These are phyloP conservation scores for Pachliopta kotzebuea DNA, from an alignment of 2,888 invertebrate species.

Conservation along the genomic window DNA sequence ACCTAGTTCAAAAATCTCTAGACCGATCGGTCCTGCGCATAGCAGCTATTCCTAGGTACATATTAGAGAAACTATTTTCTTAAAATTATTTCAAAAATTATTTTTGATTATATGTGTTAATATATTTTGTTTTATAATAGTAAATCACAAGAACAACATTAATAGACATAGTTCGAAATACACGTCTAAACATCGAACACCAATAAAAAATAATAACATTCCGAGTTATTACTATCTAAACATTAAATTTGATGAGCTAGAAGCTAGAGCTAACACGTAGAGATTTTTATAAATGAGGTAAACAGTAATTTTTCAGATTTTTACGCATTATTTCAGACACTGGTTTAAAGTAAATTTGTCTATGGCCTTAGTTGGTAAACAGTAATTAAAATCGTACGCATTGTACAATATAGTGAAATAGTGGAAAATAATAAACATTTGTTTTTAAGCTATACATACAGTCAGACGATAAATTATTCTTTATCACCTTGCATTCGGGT, in stretches of 20 bases:
- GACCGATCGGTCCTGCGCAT: no score
- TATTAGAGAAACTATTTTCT: no score
- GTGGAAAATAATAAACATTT: no score
- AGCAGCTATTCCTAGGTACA: no score
- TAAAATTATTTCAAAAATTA: no score
- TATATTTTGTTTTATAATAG: constrained; percentile 8
- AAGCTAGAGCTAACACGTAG: constrained; percentile 18
- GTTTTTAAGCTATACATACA: no score
- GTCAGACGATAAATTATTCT: constrained; percentile 2
- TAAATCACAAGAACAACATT: constrained; percentile 34
- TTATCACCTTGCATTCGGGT: constrained; percentile 60
- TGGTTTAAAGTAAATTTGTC: constrained; percentile 18
- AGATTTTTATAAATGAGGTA: constrained; percentile 26
- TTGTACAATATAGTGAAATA: no score
- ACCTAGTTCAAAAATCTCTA: no score
- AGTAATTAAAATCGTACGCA: not conserved
- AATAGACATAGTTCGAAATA: constrained; percentile 33
- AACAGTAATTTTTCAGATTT: constrained; percentile 4
- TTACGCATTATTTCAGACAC: constrained; percentile 21
- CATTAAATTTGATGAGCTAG: constrained; percentile 21
- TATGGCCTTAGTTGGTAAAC: not conserved
- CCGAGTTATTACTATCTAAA: constrained; percentile 12
- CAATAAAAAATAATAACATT: constrained; percentile 38
- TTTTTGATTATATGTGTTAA: no score
- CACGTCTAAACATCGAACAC: constrained; percentile 41